phyloP scores from a whole-genome alignment of 2,113 vertebrate genomes.

The Myiagra hebetior region DNA sequence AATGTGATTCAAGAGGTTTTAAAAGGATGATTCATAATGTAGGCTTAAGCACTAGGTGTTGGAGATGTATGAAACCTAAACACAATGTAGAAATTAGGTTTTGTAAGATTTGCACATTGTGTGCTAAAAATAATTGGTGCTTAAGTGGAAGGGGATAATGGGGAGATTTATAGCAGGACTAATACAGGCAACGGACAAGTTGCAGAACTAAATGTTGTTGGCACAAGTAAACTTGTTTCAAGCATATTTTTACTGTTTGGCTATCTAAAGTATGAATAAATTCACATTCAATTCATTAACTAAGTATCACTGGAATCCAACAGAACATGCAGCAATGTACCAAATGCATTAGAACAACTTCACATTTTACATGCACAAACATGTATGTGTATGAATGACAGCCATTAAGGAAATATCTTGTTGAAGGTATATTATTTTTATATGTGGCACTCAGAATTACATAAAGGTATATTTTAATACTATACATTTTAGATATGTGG shows the following conservation, averaged over 20 bases:
- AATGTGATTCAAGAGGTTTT: not conserved
- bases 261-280: not conserved
- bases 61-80: not conserved
- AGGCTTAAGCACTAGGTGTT: not conserved
- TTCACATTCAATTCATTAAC: not conserved
- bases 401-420: not conserved
- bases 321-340: not conserved
- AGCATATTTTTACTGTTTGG: not conserved
- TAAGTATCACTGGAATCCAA: not conserved
- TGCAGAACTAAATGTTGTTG: not conserved
- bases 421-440: not conserved
- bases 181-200: not conserved
- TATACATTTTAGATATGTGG: not conserved
- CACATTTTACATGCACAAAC: not conserved
- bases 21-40: not conserved
- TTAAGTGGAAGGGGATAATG: not conserved
- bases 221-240: not conserved
- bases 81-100: not conserved
- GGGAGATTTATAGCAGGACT: not conserved
- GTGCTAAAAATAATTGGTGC: not conserved
- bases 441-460: not conserved
- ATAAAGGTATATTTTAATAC: not conserved
- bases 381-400: accelerated
- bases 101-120: not conserved
- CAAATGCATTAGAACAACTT: not conserved